Conservation (phyloP, 1,140 invertebrate species). For the Hestina assimilis region DNA sequence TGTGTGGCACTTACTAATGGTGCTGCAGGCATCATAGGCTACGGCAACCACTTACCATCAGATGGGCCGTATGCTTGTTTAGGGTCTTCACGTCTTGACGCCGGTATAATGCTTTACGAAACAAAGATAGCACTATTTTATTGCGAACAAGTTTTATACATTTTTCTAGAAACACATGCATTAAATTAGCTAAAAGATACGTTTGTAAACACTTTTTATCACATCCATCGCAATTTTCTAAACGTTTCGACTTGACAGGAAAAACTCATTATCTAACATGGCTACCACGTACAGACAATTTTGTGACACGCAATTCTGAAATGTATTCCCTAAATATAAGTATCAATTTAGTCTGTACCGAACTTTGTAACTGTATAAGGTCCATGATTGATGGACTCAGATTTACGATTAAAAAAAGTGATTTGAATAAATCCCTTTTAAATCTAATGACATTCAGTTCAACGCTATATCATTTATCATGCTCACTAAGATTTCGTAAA, state of each 20-base stretch:
- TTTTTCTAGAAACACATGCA: no score
- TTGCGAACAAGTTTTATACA: no score
- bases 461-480: slow-evolving; percentile 9
- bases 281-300: not conserved
- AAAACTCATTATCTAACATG: slow-evolving; percentile 2
- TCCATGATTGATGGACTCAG: slow-evolving; percentile 16
- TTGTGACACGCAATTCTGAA: not conserved
- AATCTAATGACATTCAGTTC: slow-evolving; percentile 15
- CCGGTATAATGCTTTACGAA: no score
- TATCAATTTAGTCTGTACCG: not conserved
- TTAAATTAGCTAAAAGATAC: no score
- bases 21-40: no score
- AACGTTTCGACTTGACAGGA: not conserved
- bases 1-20: no score
- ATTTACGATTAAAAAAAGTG: slow-evolving; percentile 14
- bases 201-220: no score
- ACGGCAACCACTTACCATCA: no score
- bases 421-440: slow-evolving; percentile 19
- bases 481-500: not conserved
- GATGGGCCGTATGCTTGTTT: no score
- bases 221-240: not conserved
- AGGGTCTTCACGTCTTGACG: no score
- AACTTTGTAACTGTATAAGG: not conserved
- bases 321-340: not conserved
- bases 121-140: no score